phyloP scores from a whole-genome alignment of 2,888 invertebrate species.

The Boloria selene region DNA sequence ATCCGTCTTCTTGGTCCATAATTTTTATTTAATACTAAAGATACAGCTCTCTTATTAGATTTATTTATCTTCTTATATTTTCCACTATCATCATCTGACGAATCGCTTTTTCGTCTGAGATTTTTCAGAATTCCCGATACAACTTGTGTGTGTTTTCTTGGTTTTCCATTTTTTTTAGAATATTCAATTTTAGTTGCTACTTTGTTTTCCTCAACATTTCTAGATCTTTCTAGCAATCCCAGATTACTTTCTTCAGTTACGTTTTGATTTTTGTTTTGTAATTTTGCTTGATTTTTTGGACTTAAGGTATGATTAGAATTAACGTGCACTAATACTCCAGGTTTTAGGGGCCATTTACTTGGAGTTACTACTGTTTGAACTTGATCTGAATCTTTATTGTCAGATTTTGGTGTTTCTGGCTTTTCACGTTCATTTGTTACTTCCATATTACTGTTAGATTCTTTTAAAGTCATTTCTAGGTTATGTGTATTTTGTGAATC shows the following conservation, averaged over 20 bases:
- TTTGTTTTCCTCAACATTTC: constrained; percentile 48
- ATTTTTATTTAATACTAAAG: constrained; percentile 67
- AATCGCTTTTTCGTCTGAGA: constrained; percentile 64
- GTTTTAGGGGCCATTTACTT: constrained; percentile 92
- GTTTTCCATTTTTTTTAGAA: constrained; percentile 68
- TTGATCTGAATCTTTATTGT: constrained; percentile 57
- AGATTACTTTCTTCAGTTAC: constrained; percentile 57
- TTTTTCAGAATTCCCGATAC: constrained; percentile 68
- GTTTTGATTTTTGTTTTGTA: constrained; percentile 51
- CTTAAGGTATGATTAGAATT: constrained; percentile 90
- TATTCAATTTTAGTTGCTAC: constrained; percentile 58
- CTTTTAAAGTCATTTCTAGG: constrained; percentile 69
- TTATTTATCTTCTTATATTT: constrained; percentile 77
- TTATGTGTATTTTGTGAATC: constrained; percentile 57
- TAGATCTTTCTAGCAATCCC: constrained; percentile 71
- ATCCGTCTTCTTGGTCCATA: constrained; percentile 68
- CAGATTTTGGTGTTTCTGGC: constrained; percentile 52
- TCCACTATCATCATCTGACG: constrained; percentile 74
- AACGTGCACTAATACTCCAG: constrained; percentile 93
- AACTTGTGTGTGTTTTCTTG: constrained; percentile 58
- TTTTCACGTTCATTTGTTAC: constrained; percentile 50
- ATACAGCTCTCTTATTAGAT: constrained; percentile 72
- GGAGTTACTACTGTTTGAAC: constrained; percentile 73
- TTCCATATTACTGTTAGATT: constrained; percentile 49
- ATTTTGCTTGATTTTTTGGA: constrained; percentile 77